Percentiles rank a stretch among this genome's conserved stretches.
phyloP scores from a whole-genome alignment of 2,888 invertebrate genomes.

The Dasypogon diadema region DNA sequence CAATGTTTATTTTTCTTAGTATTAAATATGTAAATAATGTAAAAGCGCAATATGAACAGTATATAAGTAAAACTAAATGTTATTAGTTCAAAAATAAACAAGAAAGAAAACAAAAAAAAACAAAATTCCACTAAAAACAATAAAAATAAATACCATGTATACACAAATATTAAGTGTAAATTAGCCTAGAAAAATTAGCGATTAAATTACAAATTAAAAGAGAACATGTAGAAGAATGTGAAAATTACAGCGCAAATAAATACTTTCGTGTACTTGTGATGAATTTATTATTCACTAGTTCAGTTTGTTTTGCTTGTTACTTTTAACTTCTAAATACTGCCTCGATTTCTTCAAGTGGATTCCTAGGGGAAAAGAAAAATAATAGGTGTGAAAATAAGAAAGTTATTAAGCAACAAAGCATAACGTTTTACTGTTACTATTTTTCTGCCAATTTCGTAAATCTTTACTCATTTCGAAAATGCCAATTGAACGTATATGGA shows the following conservation, averaged over 20 bases:
- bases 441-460: background rate
- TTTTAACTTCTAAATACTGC: conserved; percentile 69
- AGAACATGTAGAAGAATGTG: conserved; percentile 6
- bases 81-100: conserved; percentile 3
- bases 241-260: conserved; percentile 43
- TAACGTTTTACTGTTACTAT: conserved; percentile 39
- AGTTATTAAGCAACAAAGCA: conserved; percentile 42
- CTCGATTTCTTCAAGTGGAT: conserved; percentile 69
- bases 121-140: background rate
- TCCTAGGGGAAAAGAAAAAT: conserved; percentile 63
- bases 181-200: background rate
- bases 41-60: too few species aligned
- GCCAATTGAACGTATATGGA: too few species aligned
- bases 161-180: background rate
- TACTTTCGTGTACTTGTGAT: conserved; percentile 34
- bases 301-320: conserved; percentile 6
- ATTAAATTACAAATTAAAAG: conserved; percentile 6
- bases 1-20: too few species aligned
- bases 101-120: background rate
- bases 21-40: too few species aligned
- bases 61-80: too few species aligned
- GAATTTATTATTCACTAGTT: conserved; percentile 17
- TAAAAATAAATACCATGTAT: background rate
- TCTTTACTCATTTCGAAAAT: too few species aligned
- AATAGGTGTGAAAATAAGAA: conserved; percentile 54